A percentile compares a stretch with the other conserved stretches of the same genome.
phyloP scores from a whole-genome alignment of 2,888 invertebrate species.

The Oligia fasciuncula region DNA sequence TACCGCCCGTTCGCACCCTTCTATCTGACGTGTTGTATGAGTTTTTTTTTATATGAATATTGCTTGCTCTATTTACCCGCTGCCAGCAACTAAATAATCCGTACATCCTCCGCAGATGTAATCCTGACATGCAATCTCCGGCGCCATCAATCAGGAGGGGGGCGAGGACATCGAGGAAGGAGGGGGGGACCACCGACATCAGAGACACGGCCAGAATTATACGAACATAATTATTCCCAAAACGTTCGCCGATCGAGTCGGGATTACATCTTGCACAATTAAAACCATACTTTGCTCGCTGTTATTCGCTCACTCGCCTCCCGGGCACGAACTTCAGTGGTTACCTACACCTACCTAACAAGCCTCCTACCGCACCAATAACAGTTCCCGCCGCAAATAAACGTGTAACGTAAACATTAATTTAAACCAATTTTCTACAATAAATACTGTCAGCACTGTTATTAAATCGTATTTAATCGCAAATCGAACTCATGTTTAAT shows the following conservation, averaged over 20 bases:
- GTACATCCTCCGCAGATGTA: slow-evolving; percentile 87
- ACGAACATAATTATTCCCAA: slow-evolving; percentile 73
- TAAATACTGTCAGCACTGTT: slow-evolving; percentile 46
- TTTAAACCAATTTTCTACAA: slow-evolving; percentile 47
- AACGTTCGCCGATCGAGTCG: slow-evolving; percentile 70
- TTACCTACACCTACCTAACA: slow-evolving; percentile 56
- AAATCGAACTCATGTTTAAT: slow-evolving; percentile 52
- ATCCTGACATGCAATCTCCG: slow-evolving; percentile 89
- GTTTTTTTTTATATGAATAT: slow-evolving; percentile 76
- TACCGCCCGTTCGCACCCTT: slow-evolving; percentile 65
- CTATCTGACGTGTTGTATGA: slow-evolving; percentile 67
- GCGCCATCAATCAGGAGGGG: slow-evolving; percentile 84
- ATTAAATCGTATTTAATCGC: slow-evolving; percentile 49
- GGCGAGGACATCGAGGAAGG: slow-evolving; percentile 58
- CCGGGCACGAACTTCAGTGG: slow-evolving; percentile 59
- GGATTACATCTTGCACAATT: slow-evolving; percentile 67
- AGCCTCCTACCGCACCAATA: slow-evolving; percentile 39
- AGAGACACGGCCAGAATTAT: slow-evolving; percentile 73
- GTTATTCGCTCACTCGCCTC: slow-evolving; percentile 54
- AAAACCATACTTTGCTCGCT: slow-evolving; percentile 60
- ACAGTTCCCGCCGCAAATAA: slow-evolving; percentile 54
- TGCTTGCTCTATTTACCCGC: slow-evolving; percentile 79
- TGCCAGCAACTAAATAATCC: slow-evolving; percentile 86
- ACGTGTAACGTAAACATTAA: slow-evolving; percentile 59
- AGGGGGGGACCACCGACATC: slow-evolving; percentile 50